A percentile compares a stretch with the other conserved stretches of the same genome.
Conservation (phyloP, 2,113 vertebrate genomes). For the Ceuthmochares aereus region DNA sequence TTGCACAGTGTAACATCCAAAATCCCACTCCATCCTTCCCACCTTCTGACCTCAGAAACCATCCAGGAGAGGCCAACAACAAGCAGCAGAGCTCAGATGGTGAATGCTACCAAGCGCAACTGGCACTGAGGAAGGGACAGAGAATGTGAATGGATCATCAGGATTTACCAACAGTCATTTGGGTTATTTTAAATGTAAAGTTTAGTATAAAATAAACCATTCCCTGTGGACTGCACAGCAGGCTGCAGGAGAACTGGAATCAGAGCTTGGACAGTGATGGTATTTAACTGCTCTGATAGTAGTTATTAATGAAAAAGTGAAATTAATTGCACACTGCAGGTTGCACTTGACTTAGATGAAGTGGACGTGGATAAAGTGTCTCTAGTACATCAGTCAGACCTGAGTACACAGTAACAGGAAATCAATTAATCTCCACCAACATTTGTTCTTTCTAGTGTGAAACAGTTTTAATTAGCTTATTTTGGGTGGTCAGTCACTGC, state of each 20-base stretch:
- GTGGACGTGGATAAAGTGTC: neutral
- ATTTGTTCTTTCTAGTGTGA: slow-evolving; percentile 26
- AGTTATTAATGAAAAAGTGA: neutral
- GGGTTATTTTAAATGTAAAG: neutral
- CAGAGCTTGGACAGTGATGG: neutral
- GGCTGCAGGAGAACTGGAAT: neutral
- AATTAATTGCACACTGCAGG: slow-evolving; percentile 2
- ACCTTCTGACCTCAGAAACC: neutral
- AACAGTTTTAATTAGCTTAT: slow-evolving; percentile 32
- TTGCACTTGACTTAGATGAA: slow-evolving; percentile 46
- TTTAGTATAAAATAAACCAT: neutral
- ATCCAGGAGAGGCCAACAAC: neutral
- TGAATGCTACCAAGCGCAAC: neutral
- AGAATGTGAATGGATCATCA: neutral
- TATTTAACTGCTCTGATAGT: neutral
- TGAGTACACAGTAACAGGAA: neutral
- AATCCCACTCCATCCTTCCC: neutral
- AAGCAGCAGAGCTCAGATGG: neutral
- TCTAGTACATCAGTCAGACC: neutral
- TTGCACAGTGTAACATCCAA: neutral
- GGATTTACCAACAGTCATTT: neutral
- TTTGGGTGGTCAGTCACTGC: neutral
- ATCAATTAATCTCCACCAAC: slow-evolving; percentile 51
- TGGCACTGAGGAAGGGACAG: neutral
- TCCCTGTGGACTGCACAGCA: neutral